Evolutionary conservation across 1,140 invertebrate species (phyloP), one percentile per base, ranked within the genome.

Genomic region (Rhopalosiphum maidis): DNA sequence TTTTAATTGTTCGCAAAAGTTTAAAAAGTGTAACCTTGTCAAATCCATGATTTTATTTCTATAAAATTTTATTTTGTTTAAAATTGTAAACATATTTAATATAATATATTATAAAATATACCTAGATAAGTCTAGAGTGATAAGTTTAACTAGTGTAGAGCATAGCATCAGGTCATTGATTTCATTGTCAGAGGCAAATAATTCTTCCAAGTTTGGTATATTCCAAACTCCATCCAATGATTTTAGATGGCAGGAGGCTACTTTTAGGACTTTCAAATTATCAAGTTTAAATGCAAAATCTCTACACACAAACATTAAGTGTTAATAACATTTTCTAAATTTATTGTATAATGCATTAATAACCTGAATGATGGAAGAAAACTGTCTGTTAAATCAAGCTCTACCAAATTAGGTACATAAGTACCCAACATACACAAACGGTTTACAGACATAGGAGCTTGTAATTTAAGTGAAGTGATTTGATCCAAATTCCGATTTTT

Each of bases 181-280:
- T 82, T 95, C 95, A 94, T 97, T 97, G 55, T 96, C 96, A 51
- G 96, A 95, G 0, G 97, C 97, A 94, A 96, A 95, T 1, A 97
- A 95, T 90, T 97, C 96, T 55, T 96, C 95, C 37, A 97, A 35
- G 22, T 93, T 93, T 18, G 94, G 89, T 95, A 95, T 7, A 0
- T 96, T 97, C 95, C 96, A 96, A 22, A 96, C 96, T 3, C 97
- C 97, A 94, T 97, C 97, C 83, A 97, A 95, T 94, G 95, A 96
- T 22, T 95, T 96, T 35, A 97, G 94, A 1, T 96, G 96, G 94
- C 97, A 97, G 55, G 96, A 96, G 94, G 96, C 96, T n/a, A 97
- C 96, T 94, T 96, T 96, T 30, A 97, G 95, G 83, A 96, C 95
- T 95, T 96, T 95, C 6, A 96, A 94, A 94, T 96, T 96, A 54